phyloP scores from a whole-genome alignment of 2,113 vertebrate species.

The Pipra filicauda region DNA sequence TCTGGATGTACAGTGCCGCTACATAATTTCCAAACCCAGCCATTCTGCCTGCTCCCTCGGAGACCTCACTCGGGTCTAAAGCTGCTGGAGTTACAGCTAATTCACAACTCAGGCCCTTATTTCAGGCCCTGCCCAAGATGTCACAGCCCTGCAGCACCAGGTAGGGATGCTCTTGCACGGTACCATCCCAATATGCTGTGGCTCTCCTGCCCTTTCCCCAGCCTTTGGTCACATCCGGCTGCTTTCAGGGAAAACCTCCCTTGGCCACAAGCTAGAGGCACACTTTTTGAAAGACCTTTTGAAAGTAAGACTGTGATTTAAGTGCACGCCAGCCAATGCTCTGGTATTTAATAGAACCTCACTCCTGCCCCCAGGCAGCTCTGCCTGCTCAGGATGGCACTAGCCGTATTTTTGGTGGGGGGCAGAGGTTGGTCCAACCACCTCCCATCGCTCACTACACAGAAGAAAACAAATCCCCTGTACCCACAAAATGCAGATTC shows the following conservation, averaged over 20 bases:
- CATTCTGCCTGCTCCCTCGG: background rate
- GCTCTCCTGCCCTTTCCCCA: accelerated
- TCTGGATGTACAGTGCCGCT: background rate
- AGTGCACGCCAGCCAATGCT: accelerated
- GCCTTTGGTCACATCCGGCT: accelerated
- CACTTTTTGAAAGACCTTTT: background rate
- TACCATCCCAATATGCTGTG: accelerated
- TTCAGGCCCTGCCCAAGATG: background rate
- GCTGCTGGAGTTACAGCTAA: background rate
- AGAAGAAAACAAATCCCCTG: background rate
- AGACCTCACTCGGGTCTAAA: background rate
- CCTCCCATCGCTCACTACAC: accelerated
- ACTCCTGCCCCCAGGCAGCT: accelerated
- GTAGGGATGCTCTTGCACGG: accelerated
- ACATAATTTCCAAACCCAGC: background rate
- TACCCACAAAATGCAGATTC: background rate
- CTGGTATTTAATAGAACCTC: background rate
- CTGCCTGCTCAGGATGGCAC: background rate
- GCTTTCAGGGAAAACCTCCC: background rate
- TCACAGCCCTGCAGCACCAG: background rate
- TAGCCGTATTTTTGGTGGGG: background rate
- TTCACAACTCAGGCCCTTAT: background rate
- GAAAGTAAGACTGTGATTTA: background rate
- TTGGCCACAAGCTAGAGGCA: background rate
- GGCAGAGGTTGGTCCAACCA: background rate